These are phyloP conservation scores for Parnassius apollo DNA, from an alignment of 2,888 invertebrate genomes.

Conservation along the genomic window DNA sequence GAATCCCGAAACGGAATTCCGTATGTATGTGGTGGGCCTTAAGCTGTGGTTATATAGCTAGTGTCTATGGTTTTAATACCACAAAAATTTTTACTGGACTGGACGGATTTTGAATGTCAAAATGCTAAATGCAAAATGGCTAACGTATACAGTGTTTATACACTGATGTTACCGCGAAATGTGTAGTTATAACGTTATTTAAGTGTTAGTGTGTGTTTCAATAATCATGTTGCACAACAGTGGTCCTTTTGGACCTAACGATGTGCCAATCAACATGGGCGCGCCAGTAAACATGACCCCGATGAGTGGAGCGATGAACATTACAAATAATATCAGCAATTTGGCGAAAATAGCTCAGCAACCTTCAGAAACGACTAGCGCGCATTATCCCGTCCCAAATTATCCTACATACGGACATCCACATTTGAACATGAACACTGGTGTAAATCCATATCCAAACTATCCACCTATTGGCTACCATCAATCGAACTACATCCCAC, in stretches of 20 bases:
- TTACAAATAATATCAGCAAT: conserved; percentile 56
- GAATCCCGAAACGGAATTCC: no score
- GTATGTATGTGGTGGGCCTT: no score
- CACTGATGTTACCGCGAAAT: conserved; percentile 34
- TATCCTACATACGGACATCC: conserved; percentile 49
- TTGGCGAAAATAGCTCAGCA: conserved; percentile 53
- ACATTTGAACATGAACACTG: conserved; percentile 43
- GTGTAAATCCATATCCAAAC: conserved; percentile 48
- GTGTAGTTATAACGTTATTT: conserved; percentile 30
- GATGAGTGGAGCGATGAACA: conserved; percentile 47
- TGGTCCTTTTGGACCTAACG: conserved; percentile 61
- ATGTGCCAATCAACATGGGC: conserved; percentile 56
- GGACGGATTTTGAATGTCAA: conserved; percentile 43
- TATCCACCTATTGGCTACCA: conserved; percentile 49
- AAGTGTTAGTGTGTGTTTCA: conserved; percentile 28
- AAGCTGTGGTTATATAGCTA: neutral
- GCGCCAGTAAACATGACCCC: conserved; percentile 54
- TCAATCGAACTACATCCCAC: conserved; percentile 42
- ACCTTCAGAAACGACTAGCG: conserved; percentile 39
- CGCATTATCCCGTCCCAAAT: conserved; percentile 50
- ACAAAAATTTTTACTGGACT: conserved; percentile 22
- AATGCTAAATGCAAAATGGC: conserved; percentile 56
- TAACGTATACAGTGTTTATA: conserved; percentile 55
- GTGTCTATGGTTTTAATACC: conserved; percentile 21
- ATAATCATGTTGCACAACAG: conserved; percentile 65